Conservation (phyloP, 2,113 vertebrate genomes). For the Corythaixoides concolor region DNA sequence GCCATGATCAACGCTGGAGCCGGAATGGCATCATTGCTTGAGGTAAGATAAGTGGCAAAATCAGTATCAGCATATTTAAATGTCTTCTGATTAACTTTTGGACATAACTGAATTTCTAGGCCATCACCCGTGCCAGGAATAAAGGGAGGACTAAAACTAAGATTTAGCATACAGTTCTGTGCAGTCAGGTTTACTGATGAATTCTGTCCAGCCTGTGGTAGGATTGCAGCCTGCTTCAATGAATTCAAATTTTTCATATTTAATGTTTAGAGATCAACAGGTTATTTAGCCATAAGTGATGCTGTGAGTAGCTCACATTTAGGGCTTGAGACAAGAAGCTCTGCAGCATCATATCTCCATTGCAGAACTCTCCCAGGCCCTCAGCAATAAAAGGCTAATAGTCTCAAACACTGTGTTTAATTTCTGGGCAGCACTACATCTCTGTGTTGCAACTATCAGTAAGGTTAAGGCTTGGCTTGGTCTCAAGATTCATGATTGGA, state of each 20-base stretch:
- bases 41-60: constrained; percentile 63
- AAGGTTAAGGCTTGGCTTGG: neutral
- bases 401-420: neutral
- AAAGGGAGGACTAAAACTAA: neutral
- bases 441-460: neutral
- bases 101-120: constrained; percentile 30
- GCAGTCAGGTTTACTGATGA: neutral
- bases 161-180: neutral
- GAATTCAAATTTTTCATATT: neutral
- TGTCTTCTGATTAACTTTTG: constrained; percentile 41
- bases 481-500: neutral
- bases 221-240: neutral
- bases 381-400: neutral
- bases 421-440: neutral
- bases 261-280: neutral
- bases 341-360: neutral
- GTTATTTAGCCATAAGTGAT: neutral
- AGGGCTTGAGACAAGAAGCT: neutral
- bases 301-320: neutral
- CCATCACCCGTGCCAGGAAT: neutral
- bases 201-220: neutral
- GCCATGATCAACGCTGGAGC: constrained; percentile 51
- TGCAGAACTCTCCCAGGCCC: neutral
- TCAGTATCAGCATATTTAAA: constrained; percentile 63
- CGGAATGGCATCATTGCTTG: constrained; percentile 44